Percentiles rank a stretch among this genome's conserved stretches.
Conservation (phyloP, 2,888 invertebrate species). For the Ichneumoninae sp. region DNA sequence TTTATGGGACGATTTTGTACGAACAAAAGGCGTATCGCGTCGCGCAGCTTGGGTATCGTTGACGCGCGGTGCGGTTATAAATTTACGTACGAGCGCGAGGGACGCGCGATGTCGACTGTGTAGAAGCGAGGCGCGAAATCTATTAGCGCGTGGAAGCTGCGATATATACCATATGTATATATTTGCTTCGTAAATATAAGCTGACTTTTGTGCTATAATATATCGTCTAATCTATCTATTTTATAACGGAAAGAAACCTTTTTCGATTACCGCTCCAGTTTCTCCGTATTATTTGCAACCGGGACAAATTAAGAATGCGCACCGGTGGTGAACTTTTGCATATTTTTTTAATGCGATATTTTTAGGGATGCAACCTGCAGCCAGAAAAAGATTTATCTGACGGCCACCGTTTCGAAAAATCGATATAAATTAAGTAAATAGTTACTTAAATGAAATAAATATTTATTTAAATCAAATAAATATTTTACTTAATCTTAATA, state of each 20-base stretch:
- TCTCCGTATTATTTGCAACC: neutral
- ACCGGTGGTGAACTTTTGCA: too few species aligned
- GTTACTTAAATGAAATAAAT: too few species aligned
- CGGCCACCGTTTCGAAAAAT: too few species aligned
- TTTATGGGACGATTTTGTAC: slow-evolving; percentile 13
- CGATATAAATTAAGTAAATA: too few species aligned
- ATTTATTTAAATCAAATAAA: too few species aligned
- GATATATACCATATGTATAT: neutral
- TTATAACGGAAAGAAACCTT: neutral
- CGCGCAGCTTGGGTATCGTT: neutral
- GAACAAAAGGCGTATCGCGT: slow-evolving; percentile 32
- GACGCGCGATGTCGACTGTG: too few species aligned
- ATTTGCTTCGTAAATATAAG: slow-evolving; percentile 4
- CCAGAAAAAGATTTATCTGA: too few species aligned
- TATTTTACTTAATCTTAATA: too few species aligned
- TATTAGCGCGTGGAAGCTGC: slow-evolving; percentile 4
- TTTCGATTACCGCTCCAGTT: neutral
- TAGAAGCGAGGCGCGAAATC: slow-evolving; percentile 24
- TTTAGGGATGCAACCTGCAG: too few species aligned
- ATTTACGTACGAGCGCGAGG: neutral
- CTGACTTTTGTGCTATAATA: neutral
- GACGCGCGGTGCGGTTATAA: slow-evolving; percentile 23
- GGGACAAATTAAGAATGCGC: too few species aligned
- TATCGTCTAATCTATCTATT: neutral
- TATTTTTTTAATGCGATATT: too few species aligned